phyloP scores from a whole-genome alignment of 2,797 vertebrate species.

The Ptychadena robeensis region DNA sequence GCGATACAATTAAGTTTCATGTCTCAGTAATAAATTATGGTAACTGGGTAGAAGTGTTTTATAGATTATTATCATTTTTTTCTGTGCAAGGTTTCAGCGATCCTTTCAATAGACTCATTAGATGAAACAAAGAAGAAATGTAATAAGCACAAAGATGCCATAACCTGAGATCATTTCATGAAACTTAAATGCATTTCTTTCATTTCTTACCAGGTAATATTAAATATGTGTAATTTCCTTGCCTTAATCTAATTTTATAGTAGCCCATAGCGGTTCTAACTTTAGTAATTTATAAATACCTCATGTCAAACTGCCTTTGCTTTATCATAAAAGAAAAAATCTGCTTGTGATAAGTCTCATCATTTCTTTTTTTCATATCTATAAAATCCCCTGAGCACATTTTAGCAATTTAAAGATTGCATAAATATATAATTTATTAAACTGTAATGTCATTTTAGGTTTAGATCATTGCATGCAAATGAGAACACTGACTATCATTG shows the following conservation, averaged over 20 bases:
- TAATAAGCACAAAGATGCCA: conserved; percentile 40
- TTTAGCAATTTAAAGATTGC: conserved; percentile 60
- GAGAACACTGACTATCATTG: conserved; percentile 50
- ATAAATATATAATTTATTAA: conserved; percentile 63
- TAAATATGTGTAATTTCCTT: conserved; percentile 61
- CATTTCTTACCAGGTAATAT: conserved; percentile 57
- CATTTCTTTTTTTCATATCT: conserved; percentile 57
- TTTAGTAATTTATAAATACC: conserved; percentile 61
- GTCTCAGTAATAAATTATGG: neutral
- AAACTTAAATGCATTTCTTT: conserved; percentile 47
- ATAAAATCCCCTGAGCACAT: conserved; percentile 58
- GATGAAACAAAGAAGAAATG: conserved; percentile 41
- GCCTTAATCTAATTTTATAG: conserved; percentile 61
- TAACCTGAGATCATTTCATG: conserved; percentile 52
- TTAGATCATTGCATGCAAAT: conserved; percentile 58
- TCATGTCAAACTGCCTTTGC: conserved; percentile 54
- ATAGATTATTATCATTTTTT: conserved; percentile 19
- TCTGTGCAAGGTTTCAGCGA: neutral
- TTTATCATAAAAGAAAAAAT: conserved; percentile 60
- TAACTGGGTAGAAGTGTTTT: neutral
- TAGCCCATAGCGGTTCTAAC: conserved; percentile 48
- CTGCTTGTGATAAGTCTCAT: conserved; percentile 57
- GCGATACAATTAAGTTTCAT: neutral
- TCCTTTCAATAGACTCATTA: conserved; percentile 32
- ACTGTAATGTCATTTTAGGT: conserved; percentile 57